Evolutionary conservation across 2,888 invertebrate species (phyloP).

Genomic region (Hoplodrina ambigua): DNA sequence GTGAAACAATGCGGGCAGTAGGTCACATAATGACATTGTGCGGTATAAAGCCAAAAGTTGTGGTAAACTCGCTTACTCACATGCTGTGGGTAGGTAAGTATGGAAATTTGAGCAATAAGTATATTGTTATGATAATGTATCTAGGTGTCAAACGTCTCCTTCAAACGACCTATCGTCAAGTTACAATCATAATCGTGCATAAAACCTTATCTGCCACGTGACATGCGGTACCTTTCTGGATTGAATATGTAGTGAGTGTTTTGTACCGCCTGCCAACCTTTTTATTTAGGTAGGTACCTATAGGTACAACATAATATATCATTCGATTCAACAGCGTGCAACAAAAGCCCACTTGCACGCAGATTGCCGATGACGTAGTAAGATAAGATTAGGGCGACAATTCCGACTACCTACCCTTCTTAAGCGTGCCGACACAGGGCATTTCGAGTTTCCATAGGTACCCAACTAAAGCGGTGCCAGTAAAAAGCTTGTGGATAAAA

Average conservation of each 20-base stretch:
- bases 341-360: constrained; percentile 36
- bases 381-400: constrained; percentile 56
- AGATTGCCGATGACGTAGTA: constrained; percentile 48
- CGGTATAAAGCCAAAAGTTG: not conserved
- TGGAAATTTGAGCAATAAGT: not conserved
- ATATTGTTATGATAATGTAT: too few relatives aligned
- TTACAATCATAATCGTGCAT: constrained; percentile 1
- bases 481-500: too few relatives aligned
- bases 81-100: not conserved
- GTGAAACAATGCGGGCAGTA: not conserved
- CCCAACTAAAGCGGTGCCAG: too few relatives aligned
- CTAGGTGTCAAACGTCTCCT: too few relatives aligned
- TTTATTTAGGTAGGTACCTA: not conserved
- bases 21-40: not conserved
- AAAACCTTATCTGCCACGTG: constrained; percentile 7
- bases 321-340: constrained; percentile 32
- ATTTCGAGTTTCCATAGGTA: not conserved
- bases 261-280: constrained; percentile 4
- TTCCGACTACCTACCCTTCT: constrained; percentile 25
- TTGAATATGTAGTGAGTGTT: constrained; percentile 8
- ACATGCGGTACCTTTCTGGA: constrained; percentile 1
- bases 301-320: constrained; percentile 2
- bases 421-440: constrained; percentile 43
- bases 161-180: not conserved
- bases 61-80: not conserved